Percentiles rank a stretch among this genome's conserved stretches.
Conservation (phyloP, 2,888 invertebrate species). For the Drosophila imparisetae region DNA sequence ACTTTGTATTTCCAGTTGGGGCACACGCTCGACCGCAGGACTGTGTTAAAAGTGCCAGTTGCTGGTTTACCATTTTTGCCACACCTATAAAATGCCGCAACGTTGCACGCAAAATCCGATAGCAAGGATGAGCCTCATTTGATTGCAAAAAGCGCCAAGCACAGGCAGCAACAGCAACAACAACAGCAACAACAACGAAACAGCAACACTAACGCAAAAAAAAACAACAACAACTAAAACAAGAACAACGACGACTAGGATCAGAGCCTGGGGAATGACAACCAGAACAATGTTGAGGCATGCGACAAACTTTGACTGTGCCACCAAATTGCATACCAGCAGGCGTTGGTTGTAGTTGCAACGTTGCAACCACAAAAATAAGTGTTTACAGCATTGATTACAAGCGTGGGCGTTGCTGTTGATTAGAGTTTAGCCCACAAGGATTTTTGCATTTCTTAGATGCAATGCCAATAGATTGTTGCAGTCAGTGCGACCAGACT, state of each 20-base stretch:
- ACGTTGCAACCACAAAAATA: slow-evolving; percentile 76
- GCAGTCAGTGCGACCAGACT: slow-evolving; percentile 32
- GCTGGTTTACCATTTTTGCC: slow-evolving; percentile 33
- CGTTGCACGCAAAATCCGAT: slow-evolving; percentile 45
- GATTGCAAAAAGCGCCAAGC: slow-evolving; percentile 52
- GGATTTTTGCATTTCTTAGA: slow-evolving; percentile 75
- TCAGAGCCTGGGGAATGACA: slow-evolving; percentile 23
- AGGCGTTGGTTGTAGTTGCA: slow-evolving; percentile 32
- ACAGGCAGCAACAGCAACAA: slow-evolving; percentile 25
- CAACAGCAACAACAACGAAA: background rate
- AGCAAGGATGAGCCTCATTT: slow-evolving; percentile 31
- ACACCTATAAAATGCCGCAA: slow-evolving; percentile 55
- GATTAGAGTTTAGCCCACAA: slow-evolving; percentile 66
- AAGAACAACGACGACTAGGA: slow-evolving; percentile 2
- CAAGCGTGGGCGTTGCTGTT: slow-evolving; percentile 64
- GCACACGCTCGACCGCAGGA: slow-evolving; percentile 23
- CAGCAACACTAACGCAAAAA: slow-evolving; percentile 18
- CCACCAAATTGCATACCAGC: slow-evolving; percentile 60
- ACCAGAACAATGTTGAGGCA: slow-evolving; percentile 46
- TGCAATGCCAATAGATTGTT: slow-evolving; percentile 39
- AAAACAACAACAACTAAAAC: slow-evolving; percentile 23
- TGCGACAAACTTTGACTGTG: slow-evolving; percentile 58
- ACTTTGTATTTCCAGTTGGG: background rate
- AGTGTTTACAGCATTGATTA: slow-evolving; percentile 81
- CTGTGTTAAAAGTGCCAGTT: slow-evolving; percentile 21